Evolutionary conservation across 2,113 vertebrate species (phyloP), one percentile per base, ranked within the genome.

Genomic region (Cynoglossus semilaevis): DNA sequence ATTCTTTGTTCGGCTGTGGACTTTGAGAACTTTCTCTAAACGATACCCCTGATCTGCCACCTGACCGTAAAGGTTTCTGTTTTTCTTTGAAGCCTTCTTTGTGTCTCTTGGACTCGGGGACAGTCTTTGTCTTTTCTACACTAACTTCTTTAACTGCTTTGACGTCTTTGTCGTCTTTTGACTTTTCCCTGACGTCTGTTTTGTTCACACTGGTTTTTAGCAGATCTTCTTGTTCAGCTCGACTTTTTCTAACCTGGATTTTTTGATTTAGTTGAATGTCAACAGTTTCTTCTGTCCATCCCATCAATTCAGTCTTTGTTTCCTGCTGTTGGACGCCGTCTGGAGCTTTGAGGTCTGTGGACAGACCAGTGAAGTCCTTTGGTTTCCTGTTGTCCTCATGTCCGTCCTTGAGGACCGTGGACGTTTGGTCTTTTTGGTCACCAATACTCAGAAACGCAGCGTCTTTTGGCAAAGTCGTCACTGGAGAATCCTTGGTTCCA

Each of bases 1-100:
- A 67, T 7, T 82, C 56, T 7, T 51, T 59, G 18, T 55, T 11
- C 15, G 51, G 65, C 4, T 88, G 78, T 47, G 79, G 7, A 48
- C 58, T 62, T 58, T 58, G 60, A 22, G 69, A 16, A n/a, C 64
- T 36, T 1, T 8, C 63, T 45, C 38, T 44, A 46, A 17, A 35
- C 53, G 79, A 74, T 9, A 29, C 58, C 3, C 71, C 60, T 35
- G 71, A 69, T 15, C 67, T 65, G 10, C 53, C 9, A 2, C 9
- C 1, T 16, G 36, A 18, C 38, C 53, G 68, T 57, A 29, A 10
- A 44, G 53, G 22, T 12, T 56, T 72, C 43, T 18, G 64, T 42
- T 15, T 37, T 40, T 67, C 58, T 47, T 19, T 49, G 17, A 58
- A 19, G 14, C 22, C 22, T 29, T 29, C 22, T 6, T 29, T 29